These are phyloP conservation scores for Maccullochella peelii DNA, from an alignment of 2,113 vertebrate species.

Conservation along the genomic window DNA sequence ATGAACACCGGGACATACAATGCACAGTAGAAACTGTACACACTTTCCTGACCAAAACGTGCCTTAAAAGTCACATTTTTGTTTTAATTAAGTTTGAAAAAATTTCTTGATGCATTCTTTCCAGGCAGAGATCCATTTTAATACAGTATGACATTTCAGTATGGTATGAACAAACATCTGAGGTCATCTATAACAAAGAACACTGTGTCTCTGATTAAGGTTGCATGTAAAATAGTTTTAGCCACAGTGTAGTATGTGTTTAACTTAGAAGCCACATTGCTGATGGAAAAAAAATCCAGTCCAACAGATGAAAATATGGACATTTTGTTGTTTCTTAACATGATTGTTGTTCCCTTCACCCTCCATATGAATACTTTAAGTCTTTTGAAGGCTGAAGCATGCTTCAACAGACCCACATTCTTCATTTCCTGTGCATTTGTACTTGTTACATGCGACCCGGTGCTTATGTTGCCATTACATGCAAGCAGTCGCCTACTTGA, in stretches of 20 bases:
- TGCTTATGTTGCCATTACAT: not conserved
- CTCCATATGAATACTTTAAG: not conserved
- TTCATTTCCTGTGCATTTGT: not conserved
- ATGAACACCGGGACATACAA: not conserved
- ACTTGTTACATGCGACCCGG: not conserved
- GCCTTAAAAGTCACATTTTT: not conserved
- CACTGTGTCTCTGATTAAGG: too few relatives aligned
- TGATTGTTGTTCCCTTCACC: not conserved
- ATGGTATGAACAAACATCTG: too few relatives aligned
- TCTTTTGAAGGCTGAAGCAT: not conserved
- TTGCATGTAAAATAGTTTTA: too few relatives aligned
- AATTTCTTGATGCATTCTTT: too few relatives aligned
- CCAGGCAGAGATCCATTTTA: not conserved
- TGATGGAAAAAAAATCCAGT: too few relatives aligned
- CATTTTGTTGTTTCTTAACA: too few relatives aligned
- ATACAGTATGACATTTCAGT: not conserved
- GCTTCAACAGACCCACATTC: constrained; percentile 32
- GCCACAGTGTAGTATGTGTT: too few relatives aligned
- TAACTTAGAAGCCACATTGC: too few relatives aligned
- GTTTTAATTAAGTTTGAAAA: too few relatives aligned
- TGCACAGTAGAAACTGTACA: not conserved
- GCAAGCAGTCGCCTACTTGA: too few relatives aligned
- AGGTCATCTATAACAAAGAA: too few relatives aligned
- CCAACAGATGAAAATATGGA: too few relatives aligned
- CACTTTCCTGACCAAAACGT: not conserved